phyloP scores from a whole-genome alignment of 2,888 invertebrate species.

The Acrobasis repandana region DNA sequence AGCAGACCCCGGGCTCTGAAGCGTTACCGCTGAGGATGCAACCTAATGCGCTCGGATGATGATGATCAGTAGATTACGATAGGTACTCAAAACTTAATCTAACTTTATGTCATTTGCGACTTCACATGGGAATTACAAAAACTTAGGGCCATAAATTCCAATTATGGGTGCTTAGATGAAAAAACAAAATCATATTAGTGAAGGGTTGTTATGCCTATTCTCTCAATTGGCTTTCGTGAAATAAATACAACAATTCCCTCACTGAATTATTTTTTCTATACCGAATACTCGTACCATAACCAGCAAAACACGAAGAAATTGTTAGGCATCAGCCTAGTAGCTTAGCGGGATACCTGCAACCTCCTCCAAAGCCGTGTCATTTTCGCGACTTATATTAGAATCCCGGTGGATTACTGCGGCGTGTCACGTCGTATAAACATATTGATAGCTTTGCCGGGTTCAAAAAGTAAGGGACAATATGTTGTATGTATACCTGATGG shows the following conservation, averaged over 20 bases:
- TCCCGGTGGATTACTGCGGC: slow-evolving; percentile 13
- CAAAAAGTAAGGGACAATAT: slow-evolving; percentile 7
- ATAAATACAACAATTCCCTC: background rate
- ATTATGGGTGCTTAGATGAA: too few species aligned
- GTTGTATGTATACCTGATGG: too few species aligned
- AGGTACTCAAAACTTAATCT: too few species aligned
- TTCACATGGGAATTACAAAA: too few species aligned
- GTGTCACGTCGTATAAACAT: slow-evolving; percentile 13
- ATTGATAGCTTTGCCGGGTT: slow-evolving; percentile 15
- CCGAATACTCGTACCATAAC: background rate
- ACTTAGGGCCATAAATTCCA: too few species aligned
- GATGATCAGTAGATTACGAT: too few species aligned
- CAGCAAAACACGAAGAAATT: background rate
- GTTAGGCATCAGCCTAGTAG: background rate
- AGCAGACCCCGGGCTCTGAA: too few species aligned
- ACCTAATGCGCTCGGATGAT: too few species aligned
- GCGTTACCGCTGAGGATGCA: too few species aligned
- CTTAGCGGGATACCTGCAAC: slow-evolving; percentile 11
- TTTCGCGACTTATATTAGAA: slow-evolving; percentile 15
- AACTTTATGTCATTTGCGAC: too few species aligned
- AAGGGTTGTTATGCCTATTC: background rate
- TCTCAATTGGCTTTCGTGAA: background rate
- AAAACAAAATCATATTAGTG: too few species aligned
- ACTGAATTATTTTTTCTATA: background rate
- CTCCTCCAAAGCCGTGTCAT: slow-evolving; percentile 13